A percentile compares a stretch with the other conserved stretches of the same genome.
phyloP scores from a whole-genome alignment of 2,797 vertebrate species.

The Muscicapa striata region DNA sequence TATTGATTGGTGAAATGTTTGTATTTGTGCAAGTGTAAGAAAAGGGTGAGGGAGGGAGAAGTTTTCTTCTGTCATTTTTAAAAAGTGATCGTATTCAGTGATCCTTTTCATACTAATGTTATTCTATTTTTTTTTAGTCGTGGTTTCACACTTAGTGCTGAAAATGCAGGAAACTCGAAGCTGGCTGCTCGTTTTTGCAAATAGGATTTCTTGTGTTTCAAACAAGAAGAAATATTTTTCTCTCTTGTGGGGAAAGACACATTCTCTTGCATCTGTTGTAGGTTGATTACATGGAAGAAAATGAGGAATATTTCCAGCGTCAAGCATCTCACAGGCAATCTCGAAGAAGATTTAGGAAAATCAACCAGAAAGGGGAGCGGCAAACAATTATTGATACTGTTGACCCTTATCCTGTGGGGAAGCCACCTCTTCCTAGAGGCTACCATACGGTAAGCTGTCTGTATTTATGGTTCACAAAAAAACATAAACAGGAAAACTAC shows the following conservation, averaged over 20 bases:
- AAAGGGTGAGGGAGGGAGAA: not conserved
- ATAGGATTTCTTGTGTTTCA: not conserved
- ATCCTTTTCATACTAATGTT: not conserved
- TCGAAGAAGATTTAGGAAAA: conserved; percentile 95
- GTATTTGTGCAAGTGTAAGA: not conserved
- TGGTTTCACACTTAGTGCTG: not conserved
- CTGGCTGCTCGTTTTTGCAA: conserved; percentile 13
- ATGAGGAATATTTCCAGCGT: conserved; percentile 98
- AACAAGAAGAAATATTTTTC: not conserved
- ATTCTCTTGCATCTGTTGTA: conserved; percentile 61
- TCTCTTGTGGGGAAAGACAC: not conserved
- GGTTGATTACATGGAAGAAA: conserved; percentile 99
- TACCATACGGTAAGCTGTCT: conserved; percentile 94
- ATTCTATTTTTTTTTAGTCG: not conserved
- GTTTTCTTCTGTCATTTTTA: not conserved
- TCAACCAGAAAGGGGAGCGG: conserved; percentile 98
- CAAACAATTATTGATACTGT: conserved; percentile 99
- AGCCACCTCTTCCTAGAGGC: conserved; percentile 91
- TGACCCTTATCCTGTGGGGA: conserved; percentile 93
- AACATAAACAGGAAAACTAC: not conserved
- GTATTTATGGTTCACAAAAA: not conserved
- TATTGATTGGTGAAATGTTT: not conserved
- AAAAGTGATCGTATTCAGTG: not conserved
- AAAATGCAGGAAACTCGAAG: conserved; percentile 55
- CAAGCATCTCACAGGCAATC: conserved; percentile 97